Conservation (phyloP, 2,113 vertebrate genomes). For the Trichechus manatus region DNA sequence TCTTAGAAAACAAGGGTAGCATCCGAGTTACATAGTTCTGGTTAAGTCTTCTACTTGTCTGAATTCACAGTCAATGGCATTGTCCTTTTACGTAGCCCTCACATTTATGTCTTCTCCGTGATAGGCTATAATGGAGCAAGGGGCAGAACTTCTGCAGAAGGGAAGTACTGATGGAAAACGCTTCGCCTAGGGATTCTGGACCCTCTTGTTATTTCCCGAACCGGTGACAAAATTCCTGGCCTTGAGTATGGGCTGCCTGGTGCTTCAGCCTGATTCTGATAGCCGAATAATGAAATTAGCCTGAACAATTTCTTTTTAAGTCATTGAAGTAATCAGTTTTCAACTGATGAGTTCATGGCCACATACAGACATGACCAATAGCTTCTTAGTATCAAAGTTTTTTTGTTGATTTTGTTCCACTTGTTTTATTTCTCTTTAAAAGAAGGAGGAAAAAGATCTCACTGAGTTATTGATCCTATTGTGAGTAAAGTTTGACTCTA, state of each 20-base stretch:
- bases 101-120: background rate
- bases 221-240: background rate
- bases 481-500: background rate
- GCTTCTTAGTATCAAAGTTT: background rate
- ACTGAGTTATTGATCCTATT: background rate
- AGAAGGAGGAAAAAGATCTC: background rate
- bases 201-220: background rate
- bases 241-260: background rate
- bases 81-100: background rate
- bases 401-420: slow-evolving; percentile 5
- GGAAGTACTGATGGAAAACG: background rate
- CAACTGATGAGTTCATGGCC: background rate
- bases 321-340: background rate
- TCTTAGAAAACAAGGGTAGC: no score
- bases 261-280: background rate
- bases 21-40: no score
- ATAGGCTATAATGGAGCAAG: background rate
- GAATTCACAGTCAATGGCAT: no score
- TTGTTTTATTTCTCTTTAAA: slow-evolving; percentile 3
- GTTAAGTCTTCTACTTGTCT: no score
- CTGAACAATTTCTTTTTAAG: background rate
- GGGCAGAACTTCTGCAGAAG: background rate
- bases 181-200: background rate
- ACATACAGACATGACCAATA: background rate
- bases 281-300: background rate